phyloP scores from a whole-genome alignment of 2,888 invertebrate species.

The Microplitis deprimator region DNA sequence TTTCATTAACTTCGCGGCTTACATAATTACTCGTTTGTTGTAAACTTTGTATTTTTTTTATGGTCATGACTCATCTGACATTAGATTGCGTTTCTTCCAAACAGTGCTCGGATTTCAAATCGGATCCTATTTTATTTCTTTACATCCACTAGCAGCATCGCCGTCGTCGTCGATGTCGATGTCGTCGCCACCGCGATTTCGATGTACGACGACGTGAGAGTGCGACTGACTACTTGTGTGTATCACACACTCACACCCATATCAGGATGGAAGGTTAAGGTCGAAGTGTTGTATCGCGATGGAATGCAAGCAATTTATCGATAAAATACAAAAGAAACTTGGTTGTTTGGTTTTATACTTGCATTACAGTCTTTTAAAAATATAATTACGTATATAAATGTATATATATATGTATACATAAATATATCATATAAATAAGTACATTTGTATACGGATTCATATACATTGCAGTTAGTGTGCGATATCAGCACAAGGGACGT shows the following conservation, averaged over 20 bases:
- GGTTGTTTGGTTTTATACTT: not conserved
- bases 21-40: not conserved
- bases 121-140: no score
- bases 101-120: not conserved
- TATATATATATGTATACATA: not conserved
- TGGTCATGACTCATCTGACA: not conserved
- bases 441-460: not conserved
- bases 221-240: not conserved
- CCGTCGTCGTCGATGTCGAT: no score
- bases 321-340: not conserved
- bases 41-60: not conserved
- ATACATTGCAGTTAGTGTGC: not conserved
- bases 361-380: not conserved
- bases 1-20: no score
- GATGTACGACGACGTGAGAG: not conserved
- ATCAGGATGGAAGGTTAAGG: not conserved
- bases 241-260: not conserved
- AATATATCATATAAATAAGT: not conserved
- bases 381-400: not conserved
- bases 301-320: not conserved
- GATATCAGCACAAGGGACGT: slow-evolving; percentile 1
- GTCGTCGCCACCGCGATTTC: not conserved
- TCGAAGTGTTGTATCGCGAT: not conserved
- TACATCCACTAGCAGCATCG: no score
- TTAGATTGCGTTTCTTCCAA: not conserved